phyloP scores from a whole-genome alignment of 2,797 vertebrate species.

The Ceyx erithaca region DNA sequence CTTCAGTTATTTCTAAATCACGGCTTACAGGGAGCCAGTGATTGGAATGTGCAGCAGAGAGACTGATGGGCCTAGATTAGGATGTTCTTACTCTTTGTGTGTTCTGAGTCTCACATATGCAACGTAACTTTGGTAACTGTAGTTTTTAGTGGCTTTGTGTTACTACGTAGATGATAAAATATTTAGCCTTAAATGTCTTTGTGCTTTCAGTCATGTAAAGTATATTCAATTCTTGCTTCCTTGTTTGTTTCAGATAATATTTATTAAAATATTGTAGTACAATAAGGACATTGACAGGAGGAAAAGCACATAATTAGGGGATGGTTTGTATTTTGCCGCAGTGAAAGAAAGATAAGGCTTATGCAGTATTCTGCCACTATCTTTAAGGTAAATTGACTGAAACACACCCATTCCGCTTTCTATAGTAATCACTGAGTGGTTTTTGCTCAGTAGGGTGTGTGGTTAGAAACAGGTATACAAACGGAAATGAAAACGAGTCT shows the following conservation, averaged over 20 bases:
- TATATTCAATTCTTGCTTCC: background rate
- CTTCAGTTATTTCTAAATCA: background rate
- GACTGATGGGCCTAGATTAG: background rate
- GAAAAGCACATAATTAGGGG: background rate
- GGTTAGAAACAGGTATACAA: conserved; percentile 47
- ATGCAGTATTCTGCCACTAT: background rate
- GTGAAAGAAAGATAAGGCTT: background rate
- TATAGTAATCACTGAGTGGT: conserved; percentile 12
- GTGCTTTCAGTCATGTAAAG: background rate
- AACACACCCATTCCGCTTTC: background rate
- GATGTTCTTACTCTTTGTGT: background rate
- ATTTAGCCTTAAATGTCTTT: background rate
- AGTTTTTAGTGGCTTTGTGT: background rate
- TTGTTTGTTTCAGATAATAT: background rate
- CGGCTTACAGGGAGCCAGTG: fast-evolving
- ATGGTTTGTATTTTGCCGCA: background rate
- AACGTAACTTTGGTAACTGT: background rate
- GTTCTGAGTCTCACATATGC: background rate
- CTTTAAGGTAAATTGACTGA: conserved; percentile 2
- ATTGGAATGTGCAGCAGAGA: fast-evolving
- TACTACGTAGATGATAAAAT: background rate
- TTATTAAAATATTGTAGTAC: background rate
- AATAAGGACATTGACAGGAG: background rate
- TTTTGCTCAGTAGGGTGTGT: conserved; percentile 41
- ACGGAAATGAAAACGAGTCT: conserved; percentile 58